phyloP scores from a whole-genome alignment of 1,140 invertebrate species.

The Nasonia giraulti region DNA sequence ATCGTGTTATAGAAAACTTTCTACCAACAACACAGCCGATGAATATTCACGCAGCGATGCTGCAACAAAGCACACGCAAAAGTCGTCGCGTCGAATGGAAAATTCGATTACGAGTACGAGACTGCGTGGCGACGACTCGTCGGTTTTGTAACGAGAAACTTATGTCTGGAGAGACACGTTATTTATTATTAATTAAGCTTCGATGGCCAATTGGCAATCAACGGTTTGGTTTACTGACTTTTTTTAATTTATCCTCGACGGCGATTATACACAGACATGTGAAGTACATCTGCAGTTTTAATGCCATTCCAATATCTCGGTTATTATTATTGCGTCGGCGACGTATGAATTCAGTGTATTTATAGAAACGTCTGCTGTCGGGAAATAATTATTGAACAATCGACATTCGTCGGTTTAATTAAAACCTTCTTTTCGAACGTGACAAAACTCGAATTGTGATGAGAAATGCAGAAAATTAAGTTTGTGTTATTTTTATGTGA shows the following conservation, averaged over 20 bases:
- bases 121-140: neutral
- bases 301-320: no score
- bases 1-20: no score
- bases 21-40: no score
- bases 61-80: no score
- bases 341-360: no score
- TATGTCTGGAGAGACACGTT: neutral
- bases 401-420: neutral
- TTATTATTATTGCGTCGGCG: no score
- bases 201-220: neutral
- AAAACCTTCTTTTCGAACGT: neutral
- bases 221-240: neutral
- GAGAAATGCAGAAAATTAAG: neutral
- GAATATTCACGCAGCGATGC: no score
- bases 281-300: no score
- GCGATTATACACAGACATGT: no score
- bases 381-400: neutral
- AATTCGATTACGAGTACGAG: conserved; percentile 21
- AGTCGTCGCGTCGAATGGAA: neutral
- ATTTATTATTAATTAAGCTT: neutral
- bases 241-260: no score
- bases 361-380: no score
- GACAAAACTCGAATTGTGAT: neutral
- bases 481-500: neutral
- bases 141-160: neutral